Percentiles rank a stretch among this genome's conserved stretches.
These are phyloP conservation scores for Phrynocephalus forsythii DNA, from an alignment of 2,797 vertebrate species.

Conservation along the genomic window DNA sequence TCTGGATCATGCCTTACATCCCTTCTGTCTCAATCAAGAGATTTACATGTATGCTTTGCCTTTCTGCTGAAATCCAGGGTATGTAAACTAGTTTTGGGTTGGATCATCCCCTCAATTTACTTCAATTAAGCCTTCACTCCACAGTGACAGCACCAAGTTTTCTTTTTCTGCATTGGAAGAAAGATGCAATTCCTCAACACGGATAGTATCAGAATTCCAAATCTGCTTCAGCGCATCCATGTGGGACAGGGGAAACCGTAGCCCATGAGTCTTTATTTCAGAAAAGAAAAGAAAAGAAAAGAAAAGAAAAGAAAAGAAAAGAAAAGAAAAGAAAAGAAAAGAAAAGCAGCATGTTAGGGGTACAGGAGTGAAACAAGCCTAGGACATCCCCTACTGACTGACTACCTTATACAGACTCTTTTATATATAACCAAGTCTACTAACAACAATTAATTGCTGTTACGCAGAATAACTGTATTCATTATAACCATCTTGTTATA, in stretches of 20 bases:
- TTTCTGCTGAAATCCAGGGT: not conserved
- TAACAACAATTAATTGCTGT: not conserved
- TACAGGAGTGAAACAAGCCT: not conserved
- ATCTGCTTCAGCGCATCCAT: constrained; percentile 86
- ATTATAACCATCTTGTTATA: too few species aligned
- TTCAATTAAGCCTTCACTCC: constrained; percentile 81
- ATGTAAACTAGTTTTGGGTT: not conserved
- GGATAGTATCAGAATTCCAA: constrained; percentile 70
- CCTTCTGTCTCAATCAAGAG: not conserved
- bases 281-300: not conserved
- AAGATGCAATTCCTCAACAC: constrained; percentile 77
- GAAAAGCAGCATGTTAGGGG: not conserved
- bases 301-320: too few species aligned
- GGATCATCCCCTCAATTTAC: constrained; percentile 62
- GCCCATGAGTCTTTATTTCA: constrained; percentile 77
- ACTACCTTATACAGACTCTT: not conserved
- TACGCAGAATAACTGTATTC: not conserved
- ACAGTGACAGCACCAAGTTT: constrained; percentile 82
- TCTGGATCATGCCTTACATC: not conserved
- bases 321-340: too few species aligned
- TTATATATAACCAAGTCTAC: not conserved
- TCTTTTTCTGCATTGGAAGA: constrained; percentile 78
- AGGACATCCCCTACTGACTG: not conserved
- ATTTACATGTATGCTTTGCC: not conserved
- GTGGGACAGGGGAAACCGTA: constrained; percentile 87